Evolutionary conservation across 30 jellyfish, hydroid and myxozoan genomes (phyloP), one percentile per base, ranked within the genome.

Genomic region (Turritopsis dohrnii): DNA sequence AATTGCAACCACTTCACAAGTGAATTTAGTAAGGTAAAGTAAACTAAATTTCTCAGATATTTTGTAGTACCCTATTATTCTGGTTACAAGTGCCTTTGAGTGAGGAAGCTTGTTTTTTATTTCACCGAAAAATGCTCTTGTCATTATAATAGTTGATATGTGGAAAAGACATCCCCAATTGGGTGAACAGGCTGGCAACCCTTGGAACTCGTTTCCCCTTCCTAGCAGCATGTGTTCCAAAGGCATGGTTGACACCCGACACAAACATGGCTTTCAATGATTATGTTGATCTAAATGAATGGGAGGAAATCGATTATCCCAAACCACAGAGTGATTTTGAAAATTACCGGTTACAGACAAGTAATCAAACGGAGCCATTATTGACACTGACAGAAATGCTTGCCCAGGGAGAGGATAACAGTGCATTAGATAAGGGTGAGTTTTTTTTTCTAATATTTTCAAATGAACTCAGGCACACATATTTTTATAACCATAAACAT

Each of bases 191-290:
- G n/a, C 82, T 94, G 7, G 99, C 99, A 0, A 52, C 96, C 7
- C 86, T 94, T 79, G 96, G 99, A 8, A 86, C 95, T 4, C 88
- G 96, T 41, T 94, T 94, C 77, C 99, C 99, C 0, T 84, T 88
- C 71, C 83, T 94, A 7, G 91, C 90, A 76, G 94, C 96, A 1
- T 94, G 99, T 73, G 86, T 94, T 3, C 99, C 99, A 71, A 94
- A 94, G 75, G 99, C 89, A 83, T 94, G 99, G 99, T 79, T 94
- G 72, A 79, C 97, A 1, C 99, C 99, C 20, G 96, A 94, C 60
- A 90, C 66, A 27, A 90, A 88, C 13, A 21, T 76, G n/a, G 75
- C 83, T 23, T 72, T 84, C 3, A 73, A 71, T 31, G 71, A 76
- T 29, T 88, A 83, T 29, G 94, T 72, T 28, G 96, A 89, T 81